Evolutionary conservation across 2,888 invertebrate genomes (phyloP).

Genomic region (Dasypogon diadema): DNA sequence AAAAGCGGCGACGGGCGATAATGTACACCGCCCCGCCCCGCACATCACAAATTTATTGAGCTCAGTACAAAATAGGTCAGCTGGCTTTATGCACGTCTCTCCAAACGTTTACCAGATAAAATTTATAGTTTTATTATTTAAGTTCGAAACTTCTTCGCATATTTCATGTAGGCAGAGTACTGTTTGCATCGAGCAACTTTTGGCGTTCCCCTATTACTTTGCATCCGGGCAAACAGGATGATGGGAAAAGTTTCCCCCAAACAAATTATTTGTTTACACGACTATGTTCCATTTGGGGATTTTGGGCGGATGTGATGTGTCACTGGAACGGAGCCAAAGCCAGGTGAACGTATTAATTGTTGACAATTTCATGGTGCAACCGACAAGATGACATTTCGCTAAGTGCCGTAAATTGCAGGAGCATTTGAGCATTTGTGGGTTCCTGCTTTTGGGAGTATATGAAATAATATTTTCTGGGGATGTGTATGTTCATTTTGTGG

Average conservation of each 20-base stretch:
- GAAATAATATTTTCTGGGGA: no score
- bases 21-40: background rate
- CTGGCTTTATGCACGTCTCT: slow-evolving; percentile 25
- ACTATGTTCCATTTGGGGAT: slow-evolving; percentile 17
- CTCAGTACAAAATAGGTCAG: slow-evolving; percentile 28
- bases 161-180: background rate
- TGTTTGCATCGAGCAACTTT: background rate
- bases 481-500: no score
- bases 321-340: background rate
- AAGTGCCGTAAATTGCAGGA: no score
- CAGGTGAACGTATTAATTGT: background rate
- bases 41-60: slow-evolving; percentile 36
- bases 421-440: no score
- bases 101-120: slow-evolving; percentile 11
- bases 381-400: background rate
- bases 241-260: slow-evolving; percentile 23
- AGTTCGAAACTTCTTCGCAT: slow-evolving; percentile 42
- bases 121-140: slow-evolving; percentile 47
- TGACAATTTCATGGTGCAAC: background rate
- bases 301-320: background rate
- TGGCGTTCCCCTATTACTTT: slow-evolving; percentile 8
- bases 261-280: slow-evolving; percentile 13
- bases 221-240: background rate
- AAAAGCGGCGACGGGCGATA: background rate
- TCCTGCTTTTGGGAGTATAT: no score